Percentiles rank a stretch among this genome's conserved stretches.
Evolutionary conservation across 1,140 invertebrate genomes (phyloP).

Genomic region (Drosophila funebris): DNA sequence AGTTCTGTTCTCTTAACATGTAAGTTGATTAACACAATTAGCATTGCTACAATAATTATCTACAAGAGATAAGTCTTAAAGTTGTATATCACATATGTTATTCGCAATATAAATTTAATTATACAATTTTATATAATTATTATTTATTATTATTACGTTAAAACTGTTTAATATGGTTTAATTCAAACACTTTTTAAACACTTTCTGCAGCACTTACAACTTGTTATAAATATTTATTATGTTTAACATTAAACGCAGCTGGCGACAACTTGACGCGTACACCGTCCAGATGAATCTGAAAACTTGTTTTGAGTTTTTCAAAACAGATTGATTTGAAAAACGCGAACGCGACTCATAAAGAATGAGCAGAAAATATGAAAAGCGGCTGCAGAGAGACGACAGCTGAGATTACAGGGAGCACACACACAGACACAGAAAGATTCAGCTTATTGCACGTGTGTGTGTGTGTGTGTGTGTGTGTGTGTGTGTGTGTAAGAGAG

Average conservation of each 20-base stretch:
- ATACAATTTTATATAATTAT: background rate
- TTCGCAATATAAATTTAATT: background rate
- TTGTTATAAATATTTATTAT: conserved; percentile 8
- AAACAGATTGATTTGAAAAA: conserved; percentile 73
- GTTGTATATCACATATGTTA: background rate
- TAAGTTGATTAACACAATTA: conserved; percentile 1
- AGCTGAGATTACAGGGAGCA: conserved; percentile 25
- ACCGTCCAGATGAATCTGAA: conserved; percentile 72
- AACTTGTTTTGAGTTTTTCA: conserved; percentile 63
- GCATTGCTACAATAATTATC: background rate
- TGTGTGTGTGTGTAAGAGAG: background rate
- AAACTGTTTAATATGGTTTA: background rate
- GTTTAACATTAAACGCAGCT: background rate
- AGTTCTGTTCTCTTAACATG: background rate
- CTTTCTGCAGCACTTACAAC: no score
- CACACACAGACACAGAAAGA: background rate
- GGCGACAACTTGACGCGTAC: conserved; percentile 60
- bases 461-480: background rate
- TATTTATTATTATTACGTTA: background rate
- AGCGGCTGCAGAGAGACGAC: conserved; percentile 2
- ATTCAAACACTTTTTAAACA: background rate
- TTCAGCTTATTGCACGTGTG: background rate
- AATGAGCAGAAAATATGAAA: conserved; percentile 5
- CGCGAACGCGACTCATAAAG: conserved; percentile 5
- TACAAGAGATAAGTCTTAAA: background rate